These are phyloP conservation scores for Florisuga fusca DNA, from an alignment of 2,797 vertebrate species.

Conservation along the genomic window DNA sequence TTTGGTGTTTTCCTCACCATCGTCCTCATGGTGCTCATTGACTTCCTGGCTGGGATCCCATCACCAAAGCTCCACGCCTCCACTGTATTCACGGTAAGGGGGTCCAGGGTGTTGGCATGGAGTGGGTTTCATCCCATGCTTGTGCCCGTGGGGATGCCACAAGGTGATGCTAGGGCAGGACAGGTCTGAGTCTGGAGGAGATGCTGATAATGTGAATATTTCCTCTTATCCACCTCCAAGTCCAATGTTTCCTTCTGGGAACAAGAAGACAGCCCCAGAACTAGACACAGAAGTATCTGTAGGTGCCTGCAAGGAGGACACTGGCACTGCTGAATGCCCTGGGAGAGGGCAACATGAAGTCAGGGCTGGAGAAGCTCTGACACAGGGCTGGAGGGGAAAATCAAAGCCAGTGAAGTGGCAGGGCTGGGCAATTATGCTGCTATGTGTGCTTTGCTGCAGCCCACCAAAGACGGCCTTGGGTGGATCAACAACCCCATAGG, in stretches of 20 bases:
- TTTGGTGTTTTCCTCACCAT: conserved; percentile 97
- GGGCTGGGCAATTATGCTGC: background rate
- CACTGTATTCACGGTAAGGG: conserved; percentile 89
- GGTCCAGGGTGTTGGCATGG: background rate
- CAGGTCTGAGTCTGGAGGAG: background rate
- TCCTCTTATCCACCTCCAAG: background rate
- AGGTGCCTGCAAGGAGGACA: background rate
- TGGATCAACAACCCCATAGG: conserved; percentile 95
- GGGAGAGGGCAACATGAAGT: fast-evolving
- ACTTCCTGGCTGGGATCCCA: conserved; percentile 89
- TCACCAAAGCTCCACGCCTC: conserved; percentile 95
- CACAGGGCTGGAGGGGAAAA: background rate
- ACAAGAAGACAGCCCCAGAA: background rate
- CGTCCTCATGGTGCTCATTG: conserved; percentile 89
- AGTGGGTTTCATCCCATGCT: background rate
- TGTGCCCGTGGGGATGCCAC: background rate
- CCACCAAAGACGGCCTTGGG: conserved; percentile 92
- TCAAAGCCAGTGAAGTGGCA: background rate
- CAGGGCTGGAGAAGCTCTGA: background rate
- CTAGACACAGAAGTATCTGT: background rate
- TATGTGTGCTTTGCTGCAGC: conserved; percentile 74
- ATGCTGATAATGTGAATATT: background rate
- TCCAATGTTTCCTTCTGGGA: fast-evolving
- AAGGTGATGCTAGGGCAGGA: background rate
- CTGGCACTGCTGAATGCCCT: background rate